Evolutionary conservation across 2,888 invertebrate species (phyloP).

Genomic region (Anoplius nigerrimus): DNA sequence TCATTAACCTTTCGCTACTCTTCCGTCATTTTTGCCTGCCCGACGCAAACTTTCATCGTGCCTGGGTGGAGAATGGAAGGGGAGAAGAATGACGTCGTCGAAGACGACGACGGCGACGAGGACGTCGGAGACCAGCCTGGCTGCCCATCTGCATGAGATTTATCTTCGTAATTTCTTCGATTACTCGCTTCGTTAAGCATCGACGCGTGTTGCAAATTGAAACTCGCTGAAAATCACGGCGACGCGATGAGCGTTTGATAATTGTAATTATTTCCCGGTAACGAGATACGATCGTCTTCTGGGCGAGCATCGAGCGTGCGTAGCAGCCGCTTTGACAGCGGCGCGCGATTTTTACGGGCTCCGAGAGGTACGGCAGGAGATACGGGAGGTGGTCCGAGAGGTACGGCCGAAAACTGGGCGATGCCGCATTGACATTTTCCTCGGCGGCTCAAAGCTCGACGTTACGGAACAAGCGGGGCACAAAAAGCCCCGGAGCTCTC

Average conservation of each 20-base stretch:
- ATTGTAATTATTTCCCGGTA: not conserved
- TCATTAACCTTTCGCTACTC: constrained; percentile 33
- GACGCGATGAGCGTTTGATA: not conserved
- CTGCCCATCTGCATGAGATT: no score
- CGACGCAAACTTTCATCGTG: no score
- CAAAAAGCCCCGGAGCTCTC: constrained; percentile 12
- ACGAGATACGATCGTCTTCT: no score
- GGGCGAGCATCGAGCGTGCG: constrained; percentile 8
- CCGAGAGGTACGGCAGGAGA: no score
- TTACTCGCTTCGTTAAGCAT: no score
- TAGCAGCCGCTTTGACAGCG: not conserved
- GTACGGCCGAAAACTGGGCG: no score
- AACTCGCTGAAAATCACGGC: constrained; percentile 18
- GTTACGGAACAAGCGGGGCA: not conserved
- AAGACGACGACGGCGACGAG: not conserved
- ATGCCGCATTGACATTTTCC: no score
- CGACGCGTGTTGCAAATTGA: no score
- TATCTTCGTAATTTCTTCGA: no score
- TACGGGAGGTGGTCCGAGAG: no score
- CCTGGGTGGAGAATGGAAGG: not conserved
- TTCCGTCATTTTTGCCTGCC: not conserved
- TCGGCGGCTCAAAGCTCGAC: not conserved
- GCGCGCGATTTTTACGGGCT: no score
- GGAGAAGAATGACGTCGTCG: not conserved
- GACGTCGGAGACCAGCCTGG: constrained; percentile 21